Percentiles rank a stretch among this genome's conserved stretches.
These are phyloP conservation scores for Oopsacas minuta DNA, from an alignment of 37 sponge, comb jelly and placozoan genomes.

Conservation along the genomic window DNA sequence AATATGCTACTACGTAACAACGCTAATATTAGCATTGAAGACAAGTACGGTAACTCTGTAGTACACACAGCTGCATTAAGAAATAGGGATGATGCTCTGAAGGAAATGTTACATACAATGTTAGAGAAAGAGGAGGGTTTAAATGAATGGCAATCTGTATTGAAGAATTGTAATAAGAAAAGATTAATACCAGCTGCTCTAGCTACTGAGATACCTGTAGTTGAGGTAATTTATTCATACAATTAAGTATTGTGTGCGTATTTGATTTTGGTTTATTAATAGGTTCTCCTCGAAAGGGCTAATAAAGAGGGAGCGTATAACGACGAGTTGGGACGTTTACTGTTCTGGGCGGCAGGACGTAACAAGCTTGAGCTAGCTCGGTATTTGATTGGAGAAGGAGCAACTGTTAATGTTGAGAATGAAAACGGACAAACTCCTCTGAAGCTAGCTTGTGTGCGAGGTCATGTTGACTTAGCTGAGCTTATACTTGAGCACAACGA, in stretches of 20 bases:
- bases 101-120: not conserved
- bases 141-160: not conserved
- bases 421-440: not conserved
- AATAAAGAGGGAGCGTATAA: not conserved
- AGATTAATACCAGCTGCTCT: not conserved
- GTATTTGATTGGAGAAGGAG: not conserved
- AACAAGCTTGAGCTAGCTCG: not conserved
- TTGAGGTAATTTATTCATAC: not conserved
- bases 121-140: not conserved
- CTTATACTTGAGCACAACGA: slow-evolving; percentile 4
- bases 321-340: not conserved
- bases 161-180: not conserved
- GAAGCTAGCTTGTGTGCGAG: not conserved
- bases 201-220: not conserved
- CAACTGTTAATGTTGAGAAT: not conserved
- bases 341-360: not conserved
- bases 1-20: not conserved
- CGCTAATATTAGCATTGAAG: not conserved
- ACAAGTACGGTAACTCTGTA: not conserved
- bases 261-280: not conserved
- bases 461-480: not conserved
- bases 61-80: not conserved
- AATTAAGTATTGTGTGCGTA: not conserved
- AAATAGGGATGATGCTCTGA: not conserved
- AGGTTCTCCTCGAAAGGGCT: not conserved